Percentiles rank a stretch among this genome's conserved stretches.
These are phyloP conservation scores for Thryonomys swinderianus DNA, from an alignment of 2,113 vertebrate species.

Conservation along the genomic window DNA sequence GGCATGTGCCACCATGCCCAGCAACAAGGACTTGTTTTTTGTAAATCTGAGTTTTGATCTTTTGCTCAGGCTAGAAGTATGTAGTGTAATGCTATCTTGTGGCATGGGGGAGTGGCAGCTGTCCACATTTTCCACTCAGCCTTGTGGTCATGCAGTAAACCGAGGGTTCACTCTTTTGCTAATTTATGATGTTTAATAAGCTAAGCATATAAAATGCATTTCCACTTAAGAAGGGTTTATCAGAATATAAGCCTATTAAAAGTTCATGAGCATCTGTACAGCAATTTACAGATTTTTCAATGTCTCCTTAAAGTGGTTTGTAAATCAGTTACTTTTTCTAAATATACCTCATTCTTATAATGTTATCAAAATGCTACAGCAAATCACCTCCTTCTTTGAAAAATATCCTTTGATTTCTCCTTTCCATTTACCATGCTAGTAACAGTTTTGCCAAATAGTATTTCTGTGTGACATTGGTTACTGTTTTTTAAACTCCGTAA, in stretches of 20 bases:
- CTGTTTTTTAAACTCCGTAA: background rate
- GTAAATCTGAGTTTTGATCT: background rate
- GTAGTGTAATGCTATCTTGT: background rate
- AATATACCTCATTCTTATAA: background rate
- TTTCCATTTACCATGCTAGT: background rate
- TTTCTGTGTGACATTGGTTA: background rate
- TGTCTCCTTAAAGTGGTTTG: background rate
- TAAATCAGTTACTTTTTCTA: slow-evolving; percentile 7
- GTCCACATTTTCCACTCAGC: background rate
- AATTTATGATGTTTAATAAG: background rate
- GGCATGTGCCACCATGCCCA: no score
- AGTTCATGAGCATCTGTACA: background rate
- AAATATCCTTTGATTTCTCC: background rate
- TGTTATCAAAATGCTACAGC: background rate
- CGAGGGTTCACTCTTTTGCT: background rate
- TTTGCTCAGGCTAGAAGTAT: background rate
- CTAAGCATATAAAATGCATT: background rate
- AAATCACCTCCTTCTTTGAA: slow-evolving; percentile 2
- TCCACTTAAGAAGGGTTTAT: background rate
- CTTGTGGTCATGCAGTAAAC: background rate
- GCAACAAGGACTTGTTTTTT: no score
- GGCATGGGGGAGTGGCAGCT: background rate
- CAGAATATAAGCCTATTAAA: background rate
- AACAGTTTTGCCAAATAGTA: background rate
- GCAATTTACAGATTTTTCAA: background rate